Base-by-base conservation (phyloP, 2,888 invertebrate genomes). In the Thymelicus lineola region DNA sequence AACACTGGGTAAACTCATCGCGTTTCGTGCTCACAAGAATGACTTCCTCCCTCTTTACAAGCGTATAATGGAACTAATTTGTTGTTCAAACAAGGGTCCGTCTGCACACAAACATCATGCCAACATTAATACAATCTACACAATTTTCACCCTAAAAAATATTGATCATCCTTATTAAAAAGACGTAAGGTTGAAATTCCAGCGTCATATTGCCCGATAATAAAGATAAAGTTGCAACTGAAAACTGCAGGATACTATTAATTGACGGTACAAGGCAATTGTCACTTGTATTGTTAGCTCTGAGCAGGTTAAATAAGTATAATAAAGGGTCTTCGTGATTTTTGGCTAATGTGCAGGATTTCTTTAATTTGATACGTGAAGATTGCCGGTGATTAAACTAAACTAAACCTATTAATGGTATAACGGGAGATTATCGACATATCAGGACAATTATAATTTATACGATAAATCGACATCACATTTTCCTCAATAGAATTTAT, bases 1-100 rank as follows among this genome's bases (percentile, higher is more conserved):
- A 62, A 68, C 61, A 28, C 45, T 68, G 14, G n/a, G 61, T 55
- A 68, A 68, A 69, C 66, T 71, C 67, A 74, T 72, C 61, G 70
- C 55, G 61, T 70, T 69, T 65, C 74, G 70, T 71, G 73, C 58
- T 46, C 17, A 69, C 77, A 79, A 84, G 78, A 83, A 80, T 80
- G 77, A 86, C 84, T 85, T 87, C 86, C 82, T 83, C 84, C 86
- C 85, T 81, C 80, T 85, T 88, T 87, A 89, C 87, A 89, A 87
- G 86, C 90, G 90, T 90, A 88, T 91, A 93, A 93, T 91, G 87
- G 83, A 90, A 90, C 90, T 92, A 93, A 93, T 93, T 92, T 91
- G 91, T 90, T 91, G 90, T 90, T 91, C 91, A 93, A 93, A 93
- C 89, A 93, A 82, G 89, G 88, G 90, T 80, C 82, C 82, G 80